Percentiles rank a stretch among this genome's conserved stretches.
These are phyloP conservation scores for Platichthys flesus DNA, from an alignment of 2,113 vertebrate species.

Conservation along the genomic window DNA sequence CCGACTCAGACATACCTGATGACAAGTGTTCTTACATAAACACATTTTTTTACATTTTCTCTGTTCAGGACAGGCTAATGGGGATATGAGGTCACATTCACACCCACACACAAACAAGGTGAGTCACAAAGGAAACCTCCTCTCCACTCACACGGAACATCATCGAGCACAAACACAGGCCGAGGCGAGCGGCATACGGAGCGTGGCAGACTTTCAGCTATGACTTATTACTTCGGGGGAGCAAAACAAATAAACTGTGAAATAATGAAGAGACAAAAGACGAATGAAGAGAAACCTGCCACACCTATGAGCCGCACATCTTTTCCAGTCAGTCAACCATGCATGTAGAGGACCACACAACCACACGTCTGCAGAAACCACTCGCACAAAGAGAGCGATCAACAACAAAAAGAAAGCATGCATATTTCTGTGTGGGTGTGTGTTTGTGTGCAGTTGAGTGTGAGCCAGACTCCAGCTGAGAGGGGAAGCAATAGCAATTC, in stretches of 20 bases:
- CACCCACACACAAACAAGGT: slow-evolving; percentile 27
- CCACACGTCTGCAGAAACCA: slow-evolving; percentile 22
- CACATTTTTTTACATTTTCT: background rate
- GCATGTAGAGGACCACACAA: slow-evolving; percentile 38
- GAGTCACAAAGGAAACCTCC: slow-evolving; percentile 44
- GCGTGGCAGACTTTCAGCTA: slow-evolving; percentile 42
- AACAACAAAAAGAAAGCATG: slow-evolving; percentile 37
- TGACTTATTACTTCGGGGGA: slow-evolving; percentile 51
- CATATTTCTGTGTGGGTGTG: slow-evolving; percentile 28
- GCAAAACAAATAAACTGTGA: slow-evolving; percentile 48
- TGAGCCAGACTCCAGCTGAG: slow-evolving; percentile 71
- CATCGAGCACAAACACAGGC: slow-evolving; percentile 23
- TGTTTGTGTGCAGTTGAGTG: slow-evolving; percentile 62
- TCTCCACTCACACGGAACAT: slow-evolving; percentile 3
- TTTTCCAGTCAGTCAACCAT: slow-evolving; percentile 25
- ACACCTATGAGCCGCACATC: slow-evolving; percentile 31
- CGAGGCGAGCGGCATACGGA: background rate
- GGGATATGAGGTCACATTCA: slow-evolving; percentile 2
- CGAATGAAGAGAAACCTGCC: slow-evolving; percentile 29
- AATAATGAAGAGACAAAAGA: slow-evolving; percentile 47
- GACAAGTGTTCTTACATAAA: background rate
- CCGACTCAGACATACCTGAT: background rate
- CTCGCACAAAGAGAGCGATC: slow-evolving; percentile 27
- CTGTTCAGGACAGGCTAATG: background rate
- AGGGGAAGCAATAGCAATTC: slow-evolving; percentile 73